Evolutionary conservation across 2,888 invertebrate species (phyloP).

Genomic region (Rhodophaea formosa): DNA sequence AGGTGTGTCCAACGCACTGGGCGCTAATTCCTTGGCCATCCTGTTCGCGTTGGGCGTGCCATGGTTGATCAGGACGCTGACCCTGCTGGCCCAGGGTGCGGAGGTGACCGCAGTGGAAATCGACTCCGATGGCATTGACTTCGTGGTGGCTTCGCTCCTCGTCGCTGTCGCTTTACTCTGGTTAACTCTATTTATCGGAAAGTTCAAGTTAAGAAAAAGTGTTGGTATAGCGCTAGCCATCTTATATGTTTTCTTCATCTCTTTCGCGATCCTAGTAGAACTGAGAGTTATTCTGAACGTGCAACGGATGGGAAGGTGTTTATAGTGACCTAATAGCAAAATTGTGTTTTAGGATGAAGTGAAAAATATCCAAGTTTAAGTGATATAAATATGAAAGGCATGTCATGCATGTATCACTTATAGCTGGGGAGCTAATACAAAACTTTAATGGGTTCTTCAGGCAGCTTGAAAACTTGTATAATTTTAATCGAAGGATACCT

Average conservation of each 20-base stretch:
- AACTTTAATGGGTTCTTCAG: too few species aligned
- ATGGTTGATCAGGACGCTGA: conserved; percentile 89
- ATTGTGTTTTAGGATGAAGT: too few species aligned
- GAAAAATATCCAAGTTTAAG: too few species aligned
- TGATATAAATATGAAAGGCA: too few species aligned
- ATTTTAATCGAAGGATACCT: too few species aligned
- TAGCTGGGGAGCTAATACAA: too few species aligned
- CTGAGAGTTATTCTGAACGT: conserved; percentile 83
- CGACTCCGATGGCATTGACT: conserved; percentile 89
- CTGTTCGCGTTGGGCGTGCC: conserved; percentile 91
- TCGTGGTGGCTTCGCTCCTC: conserved; percentile 89
- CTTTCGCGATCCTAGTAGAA: conserved; percentile 89
- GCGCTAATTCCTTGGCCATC: conserved; percentile 92
- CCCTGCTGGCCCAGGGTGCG: conserved; percentile 69
- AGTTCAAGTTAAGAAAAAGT: conserved; percentile 85
- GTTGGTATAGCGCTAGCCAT: conserved; percentile 84
- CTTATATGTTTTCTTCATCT: conserved; percentile 86
- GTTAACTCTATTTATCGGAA: conserved; percentile 84
- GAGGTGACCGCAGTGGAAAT: conserved; percentile 82
- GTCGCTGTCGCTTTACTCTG: conserved; percentile 87
- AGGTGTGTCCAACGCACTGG: conserved; percentile 92
- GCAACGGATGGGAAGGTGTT: conserved; percentile 22
- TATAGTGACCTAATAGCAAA: neutral
- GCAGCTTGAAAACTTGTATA: too few species aligned
- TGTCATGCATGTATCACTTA: too few species aligned